Base-by-base conservation (phyloP, 1,140 invertebrate genomes). In the Aleiodes sp. region DNA sequence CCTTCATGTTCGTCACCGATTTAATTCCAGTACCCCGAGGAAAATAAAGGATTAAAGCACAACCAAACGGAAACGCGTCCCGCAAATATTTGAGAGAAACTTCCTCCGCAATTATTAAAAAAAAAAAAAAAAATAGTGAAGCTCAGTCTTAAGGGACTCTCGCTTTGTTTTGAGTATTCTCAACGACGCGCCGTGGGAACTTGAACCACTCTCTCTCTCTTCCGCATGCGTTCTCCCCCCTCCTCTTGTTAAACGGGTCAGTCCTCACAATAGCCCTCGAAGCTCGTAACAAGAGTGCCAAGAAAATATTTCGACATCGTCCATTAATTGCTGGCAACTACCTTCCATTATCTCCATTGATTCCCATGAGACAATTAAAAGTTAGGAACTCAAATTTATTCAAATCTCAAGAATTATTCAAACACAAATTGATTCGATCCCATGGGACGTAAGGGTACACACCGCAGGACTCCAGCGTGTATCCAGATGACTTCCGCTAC, bases 401-500 rank as follows among this genome's bases (percentile, higher is more conserved):
- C n/a, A n/a, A 70, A 75, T 70, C 65, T 67, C 81, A 81, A 83
- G 81, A n/a, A 73, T 79, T 68, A 77, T 83, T 80, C 78, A 78
- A 37, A 70, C 43, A 61, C 65, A 80, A 78, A 84, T 82, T 83
- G 80, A 84, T 85, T 84, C 82, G n/a, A n/a, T n/a, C 78, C 82
- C 72, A 80, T 78, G 75, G 79, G 77, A 69, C 71, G 52, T 67
- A 76, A 77, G 77, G 26, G 46, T 52, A 52, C 75, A n/a, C n/a
- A 63, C 79, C 73, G 59, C 69, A 74, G 80, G 29, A 62, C 31
- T 39, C 43, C 28, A 10, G 9, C 35, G 56, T 28, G 33, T 43
- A 70, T 69, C 76, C 78, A 83, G 78, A 82, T 81, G 80, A 83
- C 82, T 83, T 83, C 82, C 82, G 82, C 77, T 80, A 81, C 80